A percentile compares a stretch with the other conserved stretches of the same genome.
Evolutionary conservation across 1,140 invertebrate species (phyloP).

Genomic region (Helicoverpa zea): DNA sequence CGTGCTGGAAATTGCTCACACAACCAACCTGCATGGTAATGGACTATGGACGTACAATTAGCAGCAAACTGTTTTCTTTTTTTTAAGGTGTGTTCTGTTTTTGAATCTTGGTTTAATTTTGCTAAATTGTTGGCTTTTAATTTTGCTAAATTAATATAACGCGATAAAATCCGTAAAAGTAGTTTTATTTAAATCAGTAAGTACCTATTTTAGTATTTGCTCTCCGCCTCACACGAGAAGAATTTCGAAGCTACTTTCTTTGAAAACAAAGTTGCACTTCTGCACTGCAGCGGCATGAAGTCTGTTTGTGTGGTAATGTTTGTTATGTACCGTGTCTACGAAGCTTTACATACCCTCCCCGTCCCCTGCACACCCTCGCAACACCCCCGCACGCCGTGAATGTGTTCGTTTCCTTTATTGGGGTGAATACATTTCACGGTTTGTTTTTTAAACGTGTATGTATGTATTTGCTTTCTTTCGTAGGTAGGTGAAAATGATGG

Average conservation of each 20-base stretch:
- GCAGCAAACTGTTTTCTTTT: not conserved
- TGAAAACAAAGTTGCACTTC: conserved; percentile 19
- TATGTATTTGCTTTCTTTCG: not conserved
- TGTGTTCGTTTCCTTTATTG: conserved; percentile 50
- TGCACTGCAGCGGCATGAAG: not conserved
- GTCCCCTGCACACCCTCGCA: not conserved
- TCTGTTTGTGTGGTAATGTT: conserved; percentile 51
- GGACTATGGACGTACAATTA: conserved; percentile 3
- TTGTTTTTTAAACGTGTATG: conserved; percentile 44
- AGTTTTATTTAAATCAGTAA: too few species aligned
- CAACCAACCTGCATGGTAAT: conserved; percentile 29
- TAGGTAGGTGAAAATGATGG: not conserved
- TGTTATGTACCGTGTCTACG: conserved; percentile 50
- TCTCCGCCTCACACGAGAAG: not conserved
- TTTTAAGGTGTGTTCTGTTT: not conserved
- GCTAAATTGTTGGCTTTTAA: too few species aligned
- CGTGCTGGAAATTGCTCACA: conserved; percentile 51
- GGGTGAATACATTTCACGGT: conserved; percentile 49
- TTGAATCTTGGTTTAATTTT: not conserved
- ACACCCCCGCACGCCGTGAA: not conserved
- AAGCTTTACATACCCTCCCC: conserved; percentile 45
- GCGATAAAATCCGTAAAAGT: too few species aligned
- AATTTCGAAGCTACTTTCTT: not conserved
- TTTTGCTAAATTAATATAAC: too few species aligned
- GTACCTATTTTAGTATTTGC: too few species aligned